Evolutionary conservation across 1,140 invertebrate species (phyloP).

Genomic region (Ceratina calcarata): DNA sequence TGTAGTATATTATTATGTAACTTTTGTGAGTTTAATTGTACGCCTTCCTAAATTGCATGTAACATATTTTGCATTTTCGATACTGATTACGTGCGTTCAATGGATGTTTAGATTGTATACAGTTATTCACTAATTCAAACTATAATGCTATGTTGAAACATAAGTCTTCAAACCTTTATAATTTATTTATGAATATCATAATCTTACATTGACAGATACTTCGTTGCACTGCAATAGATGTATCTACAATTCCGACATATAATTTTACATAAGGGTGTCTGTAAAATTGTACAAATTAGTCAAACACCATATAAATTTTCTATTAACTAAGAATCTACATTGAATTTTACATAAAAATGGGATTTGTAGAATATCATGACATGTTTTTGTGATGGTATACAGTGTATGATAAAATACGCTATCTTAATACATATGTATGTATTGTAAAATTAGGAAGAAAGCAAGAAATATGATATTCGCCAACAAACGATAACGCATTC

Average conservation of each 20-base stretch:
- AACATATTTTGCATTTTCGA: slow-evolving; percentile 65
- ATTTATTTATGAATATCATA: slow-evolving; percentile 29
- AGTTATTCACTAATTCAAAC: slow-evolving; percentile 37
- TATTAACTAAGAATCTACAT: slow-evolving; percentile 41
- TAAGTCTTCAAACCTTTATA: slow-evolving; percentile 29
- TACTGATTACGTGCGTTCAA: slow-evolving; percentile 53
- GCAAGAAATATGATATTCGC: slow-evolving; percentile 34
- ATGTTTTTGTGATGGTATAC: slow-evolving; percentile 20
- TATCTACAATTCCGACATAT: slow-evolving; percentile 19
- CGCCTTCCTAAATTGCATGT: slow-evolving; percentile 57
- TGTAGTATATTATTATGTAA: slow-evolving; percentile 34
- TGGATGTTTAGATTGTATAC: slow-evolving; percentile 48
- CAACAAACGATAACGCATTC: slow-evolving; percentile 32
- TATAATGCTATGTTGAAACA: slow-evolving; percentile 33
- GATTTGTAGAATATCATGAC: slow-evolving; percentile 21
- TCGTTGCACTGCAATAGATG: slow-evolving; percentile 33
- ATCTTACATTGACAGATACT: slow-evolving; percentile 12
- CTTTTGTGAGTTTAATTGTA: slow-evolving; percentile 35
- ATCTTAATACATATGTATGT: slow-evolving; percentile 29
- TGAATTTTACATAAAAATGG: slow-evolving; percentile 35
- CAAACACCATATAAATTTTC: slow-evolving; percentile 51
- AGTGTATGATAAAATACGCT: not conserved
- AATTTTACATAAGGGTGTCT: slow-evolving; percentile 31
- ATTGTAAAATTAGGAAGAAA: slow-evolving; percentile 41
- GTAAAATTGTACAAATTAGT: slow-evolving; percentile 61